These are phyloP conservation scores for Drosophila teissieri DNA, from an alignment of 1,140 invertebrate species.

Conservation along the genomic window DNA sequence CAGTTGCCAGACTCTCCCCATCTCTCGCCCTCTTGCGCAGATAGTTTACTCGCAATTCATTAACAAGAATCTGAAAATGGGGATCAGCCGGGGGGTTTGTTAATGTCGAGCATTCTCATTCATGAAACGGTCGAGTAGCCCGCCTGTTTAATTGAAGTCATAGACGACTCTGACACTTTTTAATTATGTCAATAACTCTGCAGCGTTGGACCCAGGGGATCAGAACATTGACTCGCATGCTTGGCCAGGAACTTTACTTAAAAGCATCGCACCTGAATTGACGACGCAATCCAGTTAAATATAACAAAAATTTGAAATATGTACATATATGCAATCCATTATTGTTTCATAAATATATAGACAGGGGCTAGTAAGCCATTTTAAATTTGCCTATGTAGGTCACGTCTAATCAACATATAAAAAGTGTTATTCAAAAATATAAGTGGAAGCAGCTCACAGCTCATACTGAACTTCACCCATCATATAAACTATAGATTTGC, in stretches of 20 bases:
- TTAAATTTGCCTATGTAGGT: neutral
- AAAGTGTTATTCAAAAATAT: slow-evolving; percentile 6
- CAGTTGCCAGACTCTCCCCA: slow-evolving; percentile 42
- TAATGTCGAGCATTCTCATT: slow-evolving; percentile 47
- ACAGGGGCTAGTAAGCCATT: neutral
- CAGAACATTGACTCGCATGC: slow-evolving; percentile 2
- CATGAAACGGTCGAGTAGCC: slow-evolving; percentile 45
- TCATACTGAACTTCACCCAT: slow-evolving; percentile 37
- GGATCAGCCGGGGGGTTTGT: neutral
- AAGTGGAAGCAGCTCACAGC: slow-evolving; percentile 14
- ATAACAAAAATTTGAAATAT: too few species aligned
- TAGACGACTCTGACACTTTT: slow-evolving; percentile 69
- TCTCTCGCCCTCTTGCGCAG: neutral
- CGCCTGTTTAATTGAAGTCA: slow-evolving; percentile 58
- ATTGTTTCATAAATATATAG: too few species aligned
- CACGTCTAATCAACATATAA: neutral
- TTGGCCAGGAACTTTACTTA: neutral
- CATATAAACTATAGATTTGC: slow-evolving; percentile 63
- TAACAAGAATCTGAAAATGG: slow-evolving; percentile 34
- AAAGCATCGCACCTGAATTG: neutral
- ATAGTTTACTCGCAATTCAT: slow-evolving; percentile 39
- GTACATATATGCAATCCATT: too few species aligned
- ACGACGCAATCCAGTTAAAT: too few species aligned
- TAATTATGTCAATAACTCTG: slow-evolving; percentile 64
- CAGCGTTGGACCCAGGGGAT: slow-evolving; percentile 3